Evolutionary conservation across 1,140 invertebrate genomes (phyloP).

Genomic region (Euglossa dilemma): DNA sequence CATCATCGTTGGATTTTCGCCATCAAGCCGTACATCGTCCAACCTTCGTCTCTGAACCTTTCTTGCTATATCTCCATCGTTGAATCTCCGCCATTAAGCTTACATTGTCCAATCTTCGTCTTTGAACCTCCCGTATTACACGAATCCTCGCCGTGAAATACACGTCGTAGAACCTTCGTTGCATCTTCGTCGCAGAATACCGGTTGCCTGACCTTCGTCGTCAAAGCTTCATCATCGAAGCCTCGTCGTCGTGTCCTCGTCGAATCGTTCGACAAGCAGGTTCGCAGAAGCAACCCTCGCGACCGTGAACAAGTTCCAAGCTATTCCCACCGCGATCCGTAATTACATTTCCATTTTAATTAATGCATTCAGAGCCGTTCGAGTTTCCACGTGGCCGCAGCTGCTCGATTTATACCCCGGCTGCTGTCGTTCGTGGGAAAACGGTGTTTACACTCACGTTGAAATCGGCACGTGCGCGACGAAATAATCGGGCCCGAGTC

Average conservation of each 20-base stretch:
- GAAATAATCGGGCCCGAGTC: neutral
- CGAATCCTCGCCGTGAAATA: no score
- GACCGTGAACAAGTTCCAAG: conserved; percentile 21
- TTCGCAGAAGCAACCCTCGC: neutral
- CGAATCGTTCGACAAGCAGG: neutral
- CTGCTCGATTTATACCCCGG: conserved; percentile 8
- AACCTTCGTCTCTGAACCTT: no score
- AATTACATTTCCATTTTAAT: conserved; percentile 46
- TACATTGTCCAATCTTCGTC: no score
- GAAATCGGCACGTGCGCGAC: neutral
- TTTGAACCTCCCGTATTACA: no score
- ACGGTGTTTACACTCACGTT: neutral
- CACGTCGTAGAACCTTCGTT: no score
- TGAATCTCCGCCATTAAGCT: no score
- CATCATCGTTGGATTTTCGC: no score
- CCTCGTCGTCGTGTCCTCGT: neutral
- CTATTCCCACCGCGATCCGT: conserved; percentile 18
- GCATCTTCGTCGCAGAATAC: no score
- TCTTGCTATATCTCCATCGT: no score
- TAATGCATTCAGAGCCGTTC: conserved; percentile 17
- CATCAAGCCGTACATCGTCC: no score
- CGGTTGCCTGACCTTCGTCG: no score
- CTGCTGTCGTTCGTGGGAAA: neutral
- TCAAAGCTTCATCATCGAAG: no score
- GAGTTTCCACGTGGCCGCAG: conserved; percentile 21